Percentiles rank a stretch among this genome's conserved stretches.
These are phyloP conservation scores for Manacus vitellinus DNA, from an alignment of 2,113 vertebrate species.

Conservation along the genomic window DNA sequence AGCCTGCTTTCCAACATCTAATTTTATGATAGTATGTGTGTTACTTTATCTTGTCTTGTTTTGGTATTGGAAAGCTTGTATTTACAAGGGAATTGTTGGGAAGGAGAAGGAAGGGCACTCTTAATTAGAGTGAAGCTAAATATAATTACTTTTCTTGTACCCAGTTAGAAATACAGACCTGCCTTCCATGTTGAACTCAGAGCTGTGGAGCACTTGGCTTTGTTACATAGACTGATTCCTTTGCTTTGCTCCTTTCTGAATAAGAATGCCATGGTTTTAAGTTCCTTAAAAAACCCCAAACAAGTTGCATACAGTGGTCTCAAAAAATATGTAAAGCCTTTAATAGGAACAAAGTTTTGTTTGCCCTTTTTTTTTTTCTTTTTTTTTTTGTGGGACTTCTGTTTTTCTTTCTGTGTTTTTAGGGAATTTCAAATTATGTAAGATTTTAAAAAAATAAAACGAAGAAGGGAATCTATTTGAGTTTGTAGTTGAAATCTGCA, in stretches of 20 bases:
- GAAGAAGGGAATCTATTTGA: not conserved
- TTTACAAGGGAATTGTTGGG: not conserved
- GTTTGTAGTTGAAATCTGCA: not conserved
- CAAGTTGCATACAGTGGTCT: not conserved
- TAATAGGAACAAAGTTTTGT: not conserved
- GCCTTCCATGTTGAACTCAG: not conserved
- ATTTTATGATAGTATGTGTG: not conserved
- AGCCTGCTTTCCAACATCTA: not conserved
- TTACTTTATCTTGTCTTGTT: not conserved
- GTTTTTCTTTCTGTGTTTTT: not conserved
- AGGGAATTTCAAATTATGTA: not conserved
- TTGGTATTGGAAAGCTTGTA: not conserved
- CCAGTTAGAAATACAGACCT: not conserved
- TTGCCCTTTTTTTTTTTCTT: not conserved
- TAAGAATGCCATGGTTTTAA: not conserved
- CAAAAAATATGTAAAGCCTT: not conserved
- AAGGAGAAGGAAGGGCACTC: not conserved
- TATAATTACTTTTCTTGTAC: not conserved
- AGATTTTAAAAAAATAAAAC: not conserved
- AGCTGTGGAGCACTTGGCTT: not conserved
- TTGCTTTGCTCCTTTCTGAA: not conserved
- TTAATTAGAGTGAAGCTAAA: not conserved
- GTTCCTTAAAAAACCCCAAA: not conserved
- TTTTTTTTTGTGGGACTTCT: not conserved
- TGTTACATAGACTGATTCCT: not conserved